phyloP scores from a whole-genome alignment of 1,140 invertebrate genomes.

The Heliconius melpomene region DNA sequence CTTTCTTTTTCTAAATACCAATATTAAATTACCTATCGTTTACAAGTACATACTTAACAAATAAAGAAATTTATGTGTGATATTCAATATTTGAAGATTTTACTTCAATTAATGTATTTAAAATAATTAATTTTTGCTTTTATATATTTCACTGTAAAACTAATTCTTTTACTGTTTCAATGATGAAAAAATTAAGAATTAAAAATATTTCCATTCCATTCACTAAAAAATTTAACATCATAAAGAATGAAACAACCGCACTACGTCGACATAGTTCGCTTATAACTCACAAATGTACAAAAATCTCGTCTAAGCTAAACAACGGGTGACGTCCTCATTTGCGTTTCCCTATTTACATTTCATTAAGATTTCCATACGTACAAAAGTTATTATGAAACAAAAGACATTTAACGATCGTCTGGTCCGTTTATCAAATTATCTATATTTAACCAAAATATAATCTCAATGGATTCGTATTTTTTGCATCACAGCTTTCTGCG shows the following conservation, averaged over 20 bases:
- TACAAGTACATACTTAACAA: background rate
- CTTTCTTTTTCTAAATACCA: conserved; percentile 40
- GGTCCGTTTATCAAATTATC: conserved; percentile 14
- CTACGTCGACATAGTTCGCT: background rate
- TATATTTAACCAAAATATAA: conserved; percentile 33
- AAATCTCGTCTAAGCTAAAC: background rate
- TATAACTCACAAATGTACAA: background rate
- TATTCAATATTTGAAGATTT: background rate
- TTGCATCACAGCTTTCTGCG: conserved; percentile 40
- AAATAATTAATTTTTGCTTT: too few relatives aligned
- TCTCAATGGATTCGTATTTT: conserved; percentile 30
- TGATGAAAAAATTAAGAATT: background rate
- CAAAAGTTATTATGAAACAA: conserved; percentile 14
- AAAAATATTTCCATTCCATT: background rate
- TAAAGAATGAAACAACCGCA: background rate
- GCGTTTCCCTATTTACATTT: conserved; percentile 2
- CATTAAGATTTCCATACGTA: background rate
- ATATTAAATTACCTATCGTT: conserved; percentile 40
- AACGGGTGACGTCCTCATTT: background rate
- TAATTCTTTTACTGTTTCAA: too few relatives aligned
- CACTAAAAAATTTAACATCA: background rate
- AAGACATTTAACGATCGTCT: conserved; percentile 19
- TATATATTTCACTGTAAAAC: too few relatives aligned
- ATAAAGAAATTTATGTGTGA: background rate
- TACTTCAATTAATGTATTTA: background rate